A percentile compares a stretch with the other conserved stretches of the same genome.
These are phyloP conservation scores for Chaetogeoica ovagalla DNA, from an alignment of 2,888 invertebrate species.

Conservation along the genomic window DNA sequence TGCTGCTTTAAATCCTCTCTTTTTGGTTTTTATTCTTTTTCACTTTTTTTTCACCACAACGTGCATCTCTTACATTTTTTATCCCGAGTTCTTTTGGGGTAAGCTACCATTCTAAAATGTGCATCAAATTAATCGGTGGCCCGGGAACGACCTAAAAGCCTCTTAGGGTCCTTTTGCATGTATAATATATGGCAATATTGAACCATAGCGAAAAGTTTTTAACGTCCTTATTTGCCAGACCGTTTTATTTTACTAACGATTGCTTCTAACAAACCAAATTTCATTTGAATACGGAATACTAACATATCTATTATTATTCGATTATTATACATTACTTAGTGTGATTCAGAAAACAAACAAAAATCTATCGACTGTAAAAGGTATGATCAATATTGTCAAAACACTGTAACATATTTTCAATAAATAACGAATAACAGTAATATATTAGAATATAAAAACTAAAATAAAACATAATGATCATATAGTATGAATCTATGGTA, in stretches of 20 bases:
- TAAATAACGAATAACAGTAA: no score
- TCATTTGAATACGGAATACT: slow-evolving; percentile 11
- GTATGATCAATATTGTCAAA: not conserved
- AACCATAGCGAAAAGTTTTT: slow-evolving; percentile 45
- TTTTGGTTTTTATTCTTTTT: slow-evolving; percentile 1
- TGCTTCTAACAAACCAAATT: slow-evolving; percentile 30
- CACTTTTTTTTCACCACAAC: not conserved
- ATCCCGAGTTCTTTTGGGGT: slow-evolving; percentile 29
- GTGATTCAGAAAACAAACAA: not conserved
- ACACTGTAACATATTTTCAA: no score
- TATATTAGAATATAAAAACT: no score
- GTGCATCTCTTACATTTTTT: slow-evolving; percentile 44
- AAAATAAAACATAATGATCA: no score
- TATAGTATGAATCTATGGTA: no score
- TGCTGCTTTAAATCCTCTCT: slow-evolving; percentile 24
- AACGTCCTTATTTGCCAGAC: slow-evolving; percentile 47
- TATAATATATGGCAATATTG: slow-evolving; percentile 37
- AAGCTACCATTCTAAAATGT: slow-evolving; percentile 43
- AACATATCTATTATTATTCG: slow-evolving; percentile 28
- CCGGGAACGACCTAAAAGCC: slow-evolving; percentile 52
- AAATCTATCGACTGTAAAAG: not conserved
- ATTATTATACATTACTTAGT: slow-evolving; percentile 11
- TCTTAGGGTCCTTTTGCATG: slow-evolving; percentile 25
- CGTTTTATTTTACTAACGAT: slow-evolving; percentile 47
- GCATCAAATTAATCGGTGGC: slow-evolving; percentile 52